Base-by-base conservation (phyloP, 2,113 vertebrate genomes). In the Cichladusa arquata region DNA sequence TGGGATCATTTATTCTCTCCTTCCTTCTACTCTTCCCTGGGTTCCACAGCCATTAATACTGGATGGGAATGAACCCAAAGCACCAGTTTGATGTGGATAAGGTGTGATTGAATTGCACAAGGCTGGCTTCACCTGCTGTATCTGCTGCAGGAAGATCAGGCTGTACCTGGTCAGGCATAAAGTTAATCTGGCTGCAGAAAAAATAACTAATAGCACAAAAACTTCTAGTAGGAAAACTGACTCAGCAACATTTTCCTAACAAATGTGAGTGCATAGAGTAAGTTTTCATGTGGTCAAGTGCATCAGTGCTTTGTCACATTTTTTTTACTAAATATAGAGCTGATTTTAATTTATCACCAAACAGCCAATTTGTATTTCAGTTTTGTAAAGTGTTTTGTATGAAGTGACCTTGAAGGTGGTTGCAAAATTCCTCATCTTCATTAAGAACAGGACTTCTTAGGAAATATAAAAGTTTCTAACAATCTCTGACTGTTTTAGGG, bases 221-320 rank as follows among this genome's bases (percentile, higher is more conserved):
- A 10, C 10, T 61, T 28, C 29, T 31, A 19, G 10, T 8, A 54
- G 58, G 40, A 83, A 80, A 85, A 53, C 24, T 7, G 50, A 72
- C 38, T 58, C 31, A 14, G 38, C 28, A 50, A 31, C 0, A 0
- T 19, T 66, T 86, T 62, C 42, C 40, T 78, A 62, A 53, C 22
- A 40, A 65, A 61, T 2, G 0, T 13, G 34, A 71, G 26, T 7
- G 19, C 2, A 0, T 15, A 24, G 38, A 38, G 16, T 48, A 33
- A 57, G 23, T 62, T 86, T 47, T 33, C 8, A 5, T 4, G 11
- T 29, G 23, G 33, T 62, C 16, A 19, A 31, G 11, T 64, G 57
- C 5, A 58, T 47, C 38, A 19, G 36, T 62, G 64, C 26, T 70
- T 81, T 81, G 69, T 50, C 23, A 14, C 0, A 0, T 25, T 57